phyloP scores from a whole-genome alignment of 1,140 invertebrate species.

The Listronotus oregonensis region DNA sequence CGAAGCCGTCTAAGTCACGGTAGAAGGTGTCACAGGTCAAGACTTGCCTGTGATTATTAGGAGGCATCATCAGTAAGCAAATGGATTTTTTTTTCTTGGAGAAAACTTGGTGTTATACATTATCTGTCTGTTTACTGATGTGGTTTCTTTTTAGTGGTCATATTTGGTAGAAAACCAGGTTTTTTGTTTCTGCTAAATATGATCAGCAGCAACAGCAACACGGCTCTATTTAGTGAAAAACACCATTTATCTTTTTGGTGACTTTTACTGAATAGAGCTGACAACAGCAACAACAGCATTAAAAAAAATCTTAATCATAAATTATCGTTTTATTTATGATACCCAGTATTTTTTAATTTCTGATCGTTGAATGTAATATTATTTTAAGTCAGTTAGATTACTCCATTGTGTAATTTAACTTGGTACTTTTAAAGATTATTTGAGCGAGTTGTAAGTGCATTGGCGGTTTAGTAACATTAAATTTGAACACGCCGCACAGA shows the following conservation, averaged over 20 bases:
- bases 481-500: no score
- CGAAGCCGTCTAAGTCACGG: slow-evolving; percentile 1
- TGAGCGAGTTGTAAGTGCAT: no score
- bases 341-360: no score
- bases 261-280: slow-evolving; percentile 8
- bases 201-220: slow-evolving; percentile 4
- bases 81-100: no score
- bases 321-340: not conserved
- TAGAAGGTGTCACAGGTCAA: not conserved
- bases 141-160: not conserved
- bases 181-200: not conserved
- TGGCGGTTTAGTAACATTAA: no score
- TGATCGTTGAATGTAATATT: no score
- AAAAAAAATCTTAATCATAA: not conserved
- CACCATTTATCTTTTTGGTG: not conserved
- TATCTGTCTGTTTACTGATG: not conserved
- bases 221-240: slow-evolving; percentile 10
- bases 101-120: not conserved
- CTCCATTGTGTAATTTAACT: no score
- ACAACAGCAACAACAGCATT: slow-evolving; percentile 11
- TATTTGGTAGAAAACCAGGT: not conserved
- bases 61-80: no score
- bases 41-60: not conserved
- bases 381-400: no score
- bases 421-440: no score